phyloP scores from a whole-genome alignment of 2,888 invertebrate genomes.

The Pachymerium ferrugineum region DNA sequence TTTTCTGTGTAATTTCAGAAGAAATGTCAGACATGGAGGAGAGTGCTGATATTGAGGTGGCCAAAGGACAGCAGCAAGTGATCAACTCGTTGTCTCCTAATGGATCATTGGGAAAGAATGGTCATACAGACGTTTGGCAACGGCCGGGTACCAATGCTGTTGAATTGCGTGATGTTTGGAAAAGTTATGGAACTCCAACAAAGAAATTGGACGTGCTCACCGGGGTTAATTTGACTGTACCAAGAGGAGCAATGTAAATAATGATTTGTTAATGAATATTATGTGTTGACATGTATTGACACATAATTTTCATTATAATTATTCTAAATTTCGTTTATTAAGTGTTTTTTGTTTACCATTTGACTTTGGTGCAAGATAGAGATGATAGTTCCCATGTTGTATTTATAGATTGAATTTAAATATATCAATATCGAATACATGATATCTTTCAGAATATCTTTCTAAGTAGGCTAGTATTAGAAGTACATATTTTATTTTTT shows the following conservation, averaged over 20 bases:
- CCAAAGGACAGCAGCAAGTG: background rate
- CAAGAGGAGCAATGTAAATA: conserved; percentile 90
- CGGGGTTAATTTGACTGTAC: conserved; percentile 87
- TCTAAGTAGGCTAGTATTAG: too few species aligned
- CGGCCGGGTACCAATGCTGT: conserved; percentile 70
- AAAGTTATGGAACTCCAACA: conserved; percentile 81
- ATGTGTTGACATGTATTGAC: too few species aligned
- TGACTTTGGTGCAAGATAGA: too few species aligned
- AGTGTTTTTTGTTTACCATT: too few species aligned
- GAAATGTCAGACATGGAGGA: background rate
- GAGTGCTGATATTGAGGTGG: background rate
- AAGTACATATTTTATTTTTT: too few species aligned
- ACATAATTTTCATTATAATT: too few species aligned
- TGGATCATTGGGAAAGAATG: background rate
- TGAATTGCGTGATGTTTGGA: conserved; percentile 78
- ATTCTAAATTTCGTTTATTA: too few species aligned
- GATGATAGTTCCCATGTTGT: too few species aligned
- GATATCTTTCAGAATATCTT: too few species aligned
- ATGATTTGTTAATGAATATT: background rate
- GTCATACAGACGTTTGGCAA: conserved; percentile 44
- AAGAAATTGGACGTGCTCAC: conserved; percentile 79
- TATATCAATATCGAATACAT: too few species aligned
- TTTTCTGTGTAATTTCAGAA: too few species aligned
- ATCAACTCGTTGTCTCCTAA: background rate
- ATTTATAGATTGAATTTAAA: too few species aligned